Evolutionary conservation across 2,113 vertebrate species (phyloP).

Genomic region (Pelodiscus sinensis): DNA sequence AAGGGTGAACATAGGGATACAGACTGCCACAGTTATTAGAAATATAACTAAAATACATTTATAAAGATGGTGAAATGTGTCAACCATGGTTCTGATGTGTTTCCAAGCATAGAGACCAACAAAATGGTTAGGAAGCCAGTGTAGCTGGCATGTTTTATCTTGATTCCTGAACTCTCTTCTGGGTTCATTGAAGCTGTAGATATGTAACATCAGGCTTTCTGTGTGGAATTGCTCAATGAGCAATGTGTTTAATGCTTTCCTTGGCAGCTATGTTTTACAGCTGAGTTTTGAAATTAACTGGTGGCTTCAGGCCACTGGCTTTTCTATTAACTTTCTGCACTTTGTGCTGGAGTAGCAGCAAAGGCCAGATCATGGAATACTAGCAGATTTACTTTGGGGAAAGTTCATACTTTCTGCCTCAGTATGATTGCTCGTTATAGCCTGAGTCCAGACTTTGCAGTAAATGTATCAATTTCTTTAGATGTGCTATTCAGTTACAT

Average conservation of each 20-base stretch:
- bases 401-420: neutral
- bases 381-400: neutral
- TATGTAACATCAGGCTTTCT: neutral
- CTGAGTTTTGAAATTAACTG: neutral
- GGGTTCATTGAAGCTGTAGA: neutral
- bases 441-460: neutral
- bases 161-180: neutral
- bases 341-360: neutral
- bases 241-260: neutral
- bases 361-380: neutral
- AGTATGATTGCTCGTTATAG: neutral
- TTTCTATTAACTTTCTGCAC: neutral
- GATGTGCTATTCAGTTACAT: neutral
- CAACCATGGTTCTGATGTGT: neutral
- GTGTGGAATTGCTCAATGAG: neutral
- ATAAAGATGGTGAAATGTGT: neutral
- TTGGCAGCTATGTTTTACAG: neutral
- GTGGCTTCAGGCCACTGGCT: slow-evolving; percentile 22
- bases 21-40: neutral
- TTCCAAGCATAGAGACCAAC: neutral
- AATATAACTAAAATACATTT: neutral
- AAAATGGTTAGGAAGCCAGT: neutral
- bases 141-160: neutral
- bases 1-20: too few species aligned
- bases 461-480: neutral